Evolutionary conservation across 35 echinoderm and acorn worm genomes (phyloP).

Genomic region (Amphiura filiformis): DNA sequence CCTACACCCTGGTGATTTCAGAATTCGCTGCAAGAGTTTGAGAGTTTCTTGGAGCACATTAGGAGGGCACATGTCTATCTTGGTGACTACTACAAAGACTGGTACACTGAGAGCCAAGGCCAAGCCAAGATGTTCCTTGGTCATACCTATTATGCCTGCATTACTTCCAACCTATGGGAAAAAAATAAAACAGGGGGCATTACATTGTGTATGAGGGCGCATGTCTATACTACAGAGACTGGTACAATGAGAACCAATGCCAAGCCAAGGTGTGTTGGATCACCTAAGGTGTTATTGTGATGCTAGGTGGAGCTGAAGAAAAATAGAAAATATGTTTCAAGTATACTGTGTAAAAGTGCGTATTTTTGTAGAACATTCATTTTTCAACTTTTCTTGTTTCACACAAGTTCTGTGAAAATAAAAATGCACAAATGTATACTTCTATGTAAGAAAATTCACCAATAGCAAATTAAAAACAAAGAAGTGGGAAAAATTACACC

Average conservation of each 20-base stretch:
- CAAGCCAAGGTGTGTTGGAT: background rate
- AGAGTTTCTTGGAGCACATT: conserved; percentile 93
- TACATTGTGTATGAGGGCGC: background rate
- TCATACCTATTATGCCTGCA: conserved; percentile 98
- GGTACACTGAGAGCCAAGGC: conserved; percentile 93
- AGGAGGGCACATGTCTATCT: conserved; percentile 96
- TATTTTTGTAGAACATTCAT: no score
- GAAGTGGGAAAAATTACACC: no score
- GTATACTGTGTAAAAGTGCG: no score
- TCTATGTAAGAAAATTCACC: no score
- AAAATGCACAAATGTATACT: no score
- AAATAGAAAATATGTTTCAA: no score
- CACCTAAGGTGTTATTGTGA: no score
- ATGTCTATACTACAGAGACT: background rate
- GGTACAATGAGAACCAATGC: background rate
- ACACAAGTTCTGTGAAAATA: no score
- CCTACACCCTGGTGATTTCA: conserved; percentile 94
- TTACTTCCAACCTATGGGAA: conserved; percentile 89
- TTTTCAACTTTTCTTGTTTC: no score
- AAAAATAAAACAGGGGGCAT: conserved; percentile 5
- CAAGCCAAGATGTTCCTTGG: conserved; percentile 93
- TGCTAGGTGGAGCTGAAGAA: no score
- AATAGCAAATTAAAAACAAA: no score
- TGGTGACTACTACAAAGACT: conserved; percentile 96
- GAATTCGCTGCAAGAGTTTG: conserved; percentile 88